phyloP scores from a whole-genome alignment of 2,797 vertebrate species.

The Halcyon badia region DNA sequence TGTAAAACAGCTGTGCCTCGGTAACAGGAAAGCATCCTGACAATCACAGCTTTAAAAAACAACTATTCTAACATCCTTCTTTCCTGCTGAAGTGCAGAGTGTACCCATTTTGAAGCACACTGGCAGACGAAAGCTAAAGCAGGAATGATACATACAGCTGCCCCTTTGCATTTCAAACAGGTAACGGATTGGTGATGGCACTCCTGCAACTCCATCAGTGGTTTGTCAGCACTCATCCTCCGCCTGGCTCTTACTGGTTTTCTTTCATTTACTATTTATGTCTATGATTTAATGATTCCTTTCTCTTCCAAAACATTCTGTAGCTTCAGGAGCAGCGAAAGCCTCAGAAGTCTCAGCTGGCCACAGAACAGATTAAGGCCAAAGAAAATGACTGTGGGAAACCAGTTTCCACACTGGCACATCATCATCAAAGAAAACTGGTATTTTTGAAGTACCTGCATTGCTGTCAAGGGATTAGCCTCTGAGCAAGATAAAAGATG shows the following conservation, averaged over 20 bases:
- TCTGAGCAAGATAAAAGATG: background rate
- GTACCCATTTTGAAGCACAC: background rate
- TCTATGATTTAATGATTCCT: background rate
- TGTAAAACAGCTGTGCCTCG: background rate
- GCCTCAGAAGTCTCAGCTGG: background rate
- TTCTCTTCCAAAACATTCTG: background rate
- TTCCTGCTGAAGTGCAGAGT: background rate
- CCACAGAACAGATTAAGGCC: background rate
- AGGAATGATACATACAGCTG: background rate
- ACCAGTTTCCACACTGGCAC: background rate
- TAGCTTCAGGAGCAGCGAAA: background rate
- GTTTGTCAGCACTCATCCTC: background rate
- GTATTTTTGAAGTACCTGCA: background rate
- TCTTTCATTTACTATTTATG: background rate
- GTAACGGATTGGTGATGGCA: background rate
- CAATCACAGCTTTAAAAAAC: background rate
- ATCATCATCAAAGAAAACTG: background rate
- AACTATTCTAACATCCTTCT: background rate
- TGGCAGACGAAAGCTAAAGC: background rate
- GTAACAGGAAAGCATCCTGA: background rate
- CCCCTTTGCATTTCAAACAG: background rate
- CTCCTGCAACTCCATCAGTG: fast-evolving
- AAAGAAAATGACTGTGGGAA: background rate
- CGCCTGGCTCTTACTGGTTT: background rate
- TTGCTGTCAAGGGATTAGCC: background rate